Conservation (phyloP, 2,113 vertebrate genomes). For the Sitta europaea region DNA sequence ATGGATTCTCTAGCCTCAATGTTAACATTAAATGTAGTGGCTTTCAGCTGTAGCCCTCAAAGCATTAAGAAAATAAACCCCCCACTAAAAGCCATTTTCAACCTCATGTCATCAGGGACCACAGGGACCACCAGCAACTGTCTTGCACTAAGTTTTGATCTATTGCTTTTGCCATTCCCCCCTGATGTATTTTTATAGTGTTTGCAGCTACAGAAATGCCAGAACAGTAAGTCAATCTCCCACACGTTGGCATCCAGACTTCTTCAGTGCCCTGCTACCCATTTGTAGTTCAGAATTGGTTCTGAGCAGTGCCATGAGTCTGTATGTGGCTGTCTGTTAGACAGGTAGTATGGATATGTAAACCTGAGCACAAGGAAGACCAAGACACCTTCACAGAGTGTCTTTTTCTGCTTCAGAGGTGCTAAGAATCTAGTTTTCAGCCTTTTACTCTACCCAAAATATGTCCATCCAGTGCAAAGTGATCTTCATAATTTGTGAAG, state of each 20-base stretch:
- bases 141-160: not conserved
- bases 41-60: constrained; percentile 26
- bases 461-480: not conserved
- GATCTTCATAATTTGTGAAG: not conserved
- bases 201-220: not conserved
- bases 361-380: not conserved
- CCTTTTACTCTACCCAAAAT: not conserved
- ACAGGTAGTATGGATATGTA: not conserved
- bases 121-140: not conserved
- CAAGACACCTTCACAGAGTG: not conserved
- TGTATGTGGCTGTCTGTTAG: not conserved
- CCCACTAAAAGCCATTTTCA: constrained; percentile 2
- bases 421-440: not conserved
- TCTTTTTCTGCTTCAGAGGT: not conserved
- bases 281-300: not conserved
- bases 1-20: constrained; percentile 18
- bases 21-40: constrained; percentile 33
- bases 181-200: not conserved
- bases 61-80: constrained; percentile 31
- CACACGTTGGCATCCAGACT: not conserved
- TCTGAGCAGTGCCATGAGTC: not conserved
- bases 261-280: not conserved
- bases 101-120: not conserved
- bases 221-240: not conserved
- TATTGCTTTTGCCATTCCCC: not conserved